Evolutionary conservation across 2,888 invertebrate species (phyloP), one percentile per base, ranked within the genome.

Genomic region (Cotesia congregata): DNA sequence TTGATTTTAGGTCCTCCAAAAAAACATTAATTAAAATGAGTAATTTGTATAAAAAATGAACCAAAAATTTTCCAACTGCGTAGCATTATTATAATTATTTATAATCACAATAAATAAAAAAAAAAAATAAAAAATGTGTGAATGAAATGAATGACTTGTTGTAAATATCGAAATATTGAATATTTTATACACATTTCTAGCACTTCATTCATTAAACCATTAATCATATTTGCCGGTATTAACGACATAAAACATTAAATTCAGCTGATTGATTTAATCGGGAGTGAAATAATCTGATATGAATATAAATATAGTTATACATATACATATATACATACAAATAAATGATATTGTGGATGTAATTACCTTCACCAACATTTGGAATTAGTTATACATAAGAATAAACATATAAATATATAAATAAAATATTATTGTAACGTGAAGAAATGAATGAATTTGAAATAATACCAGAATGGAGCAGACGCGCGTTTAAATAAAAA

Each of bases 121-220:
- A 30, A 30, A 30, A 30, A 30, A 30, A 41, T 50, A 50, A 50
- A 12, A 0, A 12, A 50, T 50, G 50, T 30, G n/a, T 64, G 17
- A 60, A 59, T 71, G 59, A 41, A 30, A 62, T 62, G 7, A 62
- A 67, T 72, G 20, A 68, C 30, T 65, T 74, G 7, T 65, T 86
- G 85, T 88, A 87, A 82, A 85, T 85, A 88, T 50, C 4, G 50
- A 50, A 82, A 86, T 82, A 85, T 83, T 83, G 79, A 86, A 87
- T 88, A 88, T 89, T 89, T 88, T 89, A 87, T 88, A 89, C 89
- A 83, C 81, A 86, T 86, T 84, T 85, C 83, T 85, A 85, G 85
- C 80, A 82, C 41, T 9, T 59, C 59, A 30, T 75, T 50, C 59
- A 67, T 65, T 17, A 40, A 62, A 20, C 67, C 59, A 30, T 75